phyloP scores from a whole-genome alignment of 2,113 vertebrate genomes.

The Dolichallabes microphthalmus region DNA sequence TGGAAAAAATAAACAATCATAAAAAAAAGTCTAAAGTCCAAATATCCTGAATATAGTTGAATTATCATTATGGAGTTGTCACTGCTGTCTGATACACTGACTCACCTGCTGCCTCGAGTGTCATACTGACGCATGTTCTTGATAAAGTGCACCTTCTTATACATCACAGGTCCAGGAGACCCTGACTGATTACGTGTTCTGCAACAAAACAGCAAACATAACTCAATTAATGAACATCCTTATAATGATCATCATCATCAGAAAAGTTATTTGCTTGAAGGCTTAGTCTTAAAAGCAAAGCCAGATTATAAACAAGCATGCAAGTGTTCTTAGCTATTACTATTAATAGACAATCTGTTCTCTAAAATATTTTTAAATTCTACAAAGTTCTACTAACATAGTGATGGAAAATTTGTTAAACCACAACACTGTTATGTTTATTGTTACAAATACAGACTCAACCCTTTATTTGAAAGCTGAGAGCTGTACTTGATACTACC shows the following conservation, averaged over 20 bases:
- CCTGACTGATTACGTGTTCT: constrained; percentile 80
- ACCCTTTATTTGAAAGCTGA: background rate
- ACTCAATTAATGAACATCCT: background rate
- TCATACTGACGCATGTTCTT: constrained; percentile 98
- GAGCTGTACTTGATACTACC: background rate
- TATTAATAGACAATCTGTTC: background rate
- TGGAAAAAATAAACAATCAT: too few species aligned
- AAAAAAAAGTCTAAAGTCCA: background rate
- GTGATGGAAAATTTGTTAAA: background rate
- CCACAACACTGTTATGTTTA: background rate
- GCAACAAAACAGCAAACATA: constrained; percentile 28
- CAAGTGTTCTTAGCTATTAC: background rate
- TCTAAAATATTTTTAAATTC: background rate
- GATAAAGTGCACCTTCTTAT: constrained; percentile 97
- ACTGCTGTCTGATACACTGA: constrained; percentile 19
- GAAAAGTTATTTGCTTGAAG: background rate
- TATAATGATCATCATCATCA: background rate
- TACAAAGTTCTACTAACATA: background rate
- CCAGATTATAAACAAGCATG: background rate
- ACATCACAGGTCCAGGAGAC: constrained; percentile 82
- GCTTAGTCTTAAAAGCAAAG: background rate
- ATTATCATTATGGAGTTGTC: background rate
- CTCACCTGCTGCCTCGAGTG: constrained; percentile 89
- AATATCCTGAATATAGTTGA: background rate
- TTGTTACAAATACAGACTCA: background rate